Base-by-base conservation (phyloP, 1,140 invertebrate genomes). In the Lasaia peninsularis region DNA sequence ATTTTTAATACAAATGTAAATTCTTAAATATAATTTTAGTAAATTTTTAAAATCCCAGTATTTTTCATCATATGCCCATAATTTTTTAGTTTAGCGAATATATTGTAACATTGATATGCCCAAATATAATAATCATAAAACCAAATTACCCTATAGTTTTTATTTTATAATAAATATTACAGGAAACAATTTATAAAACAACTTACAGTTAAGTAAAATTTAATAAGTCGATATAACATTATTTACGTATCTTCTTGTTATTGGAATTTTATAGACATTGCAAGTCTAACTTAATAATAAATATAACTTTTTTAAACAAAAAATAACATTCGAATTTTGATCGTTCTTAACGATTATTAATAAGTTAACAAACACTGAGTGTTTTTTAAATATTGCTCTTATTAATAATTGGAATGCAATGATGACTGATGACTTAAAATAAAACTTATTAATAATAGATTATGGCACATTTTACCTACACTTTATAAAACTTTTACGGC, bases 311-410 rank as follows among this genome's bases (percentile, higher is more conserved):
- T 49, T 34, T 11, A 20, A 20, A 20, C 18, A 44, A 20, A 52
- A 56, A 37, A 21, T 44, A 52, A 54, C 52, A 11, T 21, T 40
- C 6, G 32, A 51, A 56, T 66, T 69, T 62, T 66, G 58, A 73
- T 78, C 75, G 71, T 78, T 75, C 56, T 53, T 16, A 78, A 78
- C 75, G 73, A 75, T 78, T 35, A 51, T 56, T 62, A 67, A 37
- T 34, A 59, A 49, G 58, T 62, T 55, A 62, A 48, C 32, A 57
- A 48, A 50, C 44, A 53, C 58, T 60, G 35, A 61, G 55, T 66
- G 48, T 58, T 48, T 12, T 58, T 52, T 54, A 50, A 54, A 58
- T n/a, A 31, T 44, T 20, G 40, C 1, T n/a, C 18, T 18, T 44
- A 44, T 5, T 20, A 44, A 14, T 48, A 58, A 65, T 44, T 75